Conservation (phyloP, 2,888 invertebrate genomes). For the Kuschelorhynchus macadamiae region DNA sequence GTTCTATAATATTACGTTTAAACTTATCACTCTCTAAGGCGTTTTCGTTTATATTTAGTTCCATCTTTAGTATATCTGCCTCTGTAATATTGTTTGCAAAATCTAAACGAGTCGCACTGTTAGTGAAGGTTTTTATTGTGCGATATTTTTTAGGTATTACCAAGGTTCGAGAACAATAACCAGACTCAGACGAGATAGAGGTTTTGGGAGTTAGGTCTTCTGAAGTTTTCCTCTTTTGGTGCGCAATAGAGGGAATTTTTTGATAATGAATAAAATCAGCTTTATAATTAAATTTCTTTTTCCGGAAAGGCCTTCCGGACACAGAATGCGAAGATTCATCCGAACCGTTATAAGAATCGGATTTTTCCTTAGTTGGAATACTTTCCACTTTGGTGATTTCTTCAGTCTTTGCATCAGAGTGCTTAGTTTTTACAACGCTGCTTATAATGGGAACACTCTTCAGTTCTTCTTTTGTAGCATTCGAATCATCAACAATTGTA, state of each 20-base stretch:
- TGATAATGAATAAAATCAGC: slow-evolving; percentile 19
- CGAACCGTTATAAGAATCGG: neutral
- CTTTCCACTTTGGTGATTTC: neutral
- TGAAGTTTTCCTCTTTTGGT: neutral
- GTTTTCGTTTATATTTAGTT: neutral
- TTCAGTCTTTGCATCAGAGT: slow-evolving; percentile 4
- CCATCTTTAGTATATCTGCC: slow-evolving; percentile 41
- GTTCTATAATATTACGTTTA: slow-evolving; percentile 21
- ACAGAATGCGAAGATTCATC: slow-evolving; percentile 14
- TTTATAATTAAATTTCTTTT: slow-evolving; percentile 16
- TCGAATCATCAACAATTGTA: neutral
- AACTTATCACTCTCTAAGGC: slow-evolving; percentile 19
- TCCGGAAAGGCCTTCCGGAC: slow-evolving; percentile 15
- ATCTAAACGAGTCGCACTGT: slow-evolving; percentile 24
- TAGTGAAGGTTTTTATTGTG: neutral
- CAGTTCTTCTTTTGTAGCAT: neutral
- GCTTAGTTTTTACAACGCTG: neutral
- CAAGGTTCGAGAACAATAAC: slow-evolving; percentile 38
- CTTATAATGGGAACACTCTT: too few relatives aligned
- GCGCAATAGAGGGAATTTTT: neutral
- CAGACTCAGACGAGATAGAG: neutral
- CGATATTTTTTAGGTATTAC: slow-evolving; percentile 18
- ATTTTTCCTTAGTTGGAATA: neutral
- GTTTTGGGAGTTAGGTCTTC: neutral
- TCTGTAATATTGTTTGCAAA: slow-evolving; percentile 49